Evolutionary conservation across 2,113 vertebrate genomes (phyloP).

Genomic region (Acrocephalus arundinaceus): DNA sequence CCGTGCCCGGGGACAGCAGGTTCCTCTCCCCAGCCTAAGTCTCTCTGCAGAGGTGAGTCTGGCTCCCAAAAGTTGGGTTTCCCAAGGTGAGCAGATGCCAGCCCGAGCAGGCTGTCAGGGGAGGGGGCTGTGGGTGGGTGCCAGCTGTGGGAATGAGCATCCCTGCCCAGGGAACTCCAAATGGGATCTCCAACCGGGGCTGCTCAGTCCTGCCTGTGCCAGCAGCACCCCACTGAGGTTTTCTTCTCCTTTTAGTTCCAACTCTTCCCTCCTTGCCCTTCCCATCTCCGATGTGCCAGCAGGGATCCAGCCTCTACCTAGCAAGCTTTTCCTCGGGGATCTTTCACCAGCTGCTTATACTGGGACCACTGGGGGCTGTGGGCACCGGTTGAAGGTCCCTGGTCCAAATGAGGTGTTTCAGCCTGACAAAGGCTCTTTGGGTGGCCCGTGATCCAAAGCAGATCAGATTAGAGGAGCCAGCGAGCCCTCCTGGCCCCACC

Average conservation of each 20-base stretch:
- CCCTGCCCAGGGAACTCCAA: neutral
- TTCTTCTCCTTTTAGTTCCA: neutral
- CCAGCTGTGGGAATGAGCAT: neutral
- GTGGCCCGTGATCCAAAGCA: slow-evolving; percentile 5
- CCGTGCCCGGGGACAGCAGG: fast-evolving
- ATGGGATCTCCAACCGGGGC: neutral
- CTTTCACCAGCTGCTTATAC: fast-evolving
- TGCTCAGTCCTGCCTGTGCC: neutral
- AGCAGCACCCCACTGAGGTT: fast-evolving
- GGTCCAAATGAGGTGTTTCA: neutral
- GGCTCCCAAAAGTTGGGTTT: neutral
- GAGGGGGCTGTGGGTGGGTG: neutral
- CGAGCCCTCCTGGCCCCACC: neutral
- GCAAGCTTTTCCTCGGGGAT: neutral
- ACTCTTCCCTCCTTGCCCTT: neutral
- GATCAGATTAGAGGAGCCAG: neutral
- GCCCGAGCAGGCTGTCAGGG: fast-evolving
- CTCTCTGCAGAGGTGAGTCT: neutral
- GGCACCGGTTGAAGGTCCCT: neutral
- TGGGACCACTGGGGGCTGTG: neutral
- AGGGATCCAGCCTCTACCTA: neutral
- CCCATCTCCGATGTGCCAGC: fast-evolving
- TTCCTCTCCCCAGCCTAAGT: neutral
- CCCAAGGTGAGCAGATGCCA: neutral
- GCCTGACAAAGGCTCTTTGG: slow-evolving; percentile 26